These are phyloP conservation scores for Azorinus chamasolen DNA, from an alignment of 2,888 invertebrate genomes.

Conservation along the genomic window DNA sequence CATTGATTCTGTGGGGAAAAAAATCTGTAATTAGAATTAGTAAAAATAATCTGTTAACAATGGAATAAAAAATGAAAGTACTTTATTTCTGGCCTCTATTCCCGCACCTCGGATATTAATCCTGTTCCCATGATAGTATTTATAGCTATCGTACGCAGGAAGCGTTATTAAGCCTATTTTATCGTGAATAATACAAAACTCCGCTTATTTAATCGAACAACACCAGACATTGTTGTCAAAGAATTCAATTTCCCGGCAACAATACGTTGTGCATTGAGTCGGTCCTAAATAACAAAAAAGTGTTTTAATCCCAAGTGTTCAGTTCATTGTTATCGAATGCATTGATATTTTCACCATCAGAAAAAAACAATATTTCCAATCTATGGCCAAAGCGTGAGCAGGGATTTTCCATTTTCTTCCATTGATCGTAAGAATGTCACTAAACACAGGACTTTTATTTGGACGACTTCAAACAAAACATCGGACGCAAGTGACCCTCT, in stretches of 20 bases:
- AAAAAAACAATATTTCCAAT: constrained; percentile 67
- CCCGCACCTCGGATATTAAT: constrained; percentile 10
- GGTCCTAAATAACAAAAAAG: constrained; percentile 64
- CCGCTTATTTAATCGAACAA: constrained; percentile 63
- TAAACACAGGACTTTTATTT: constrained; percentile 49
- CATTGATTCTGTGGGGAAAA: too few relatives aligned
- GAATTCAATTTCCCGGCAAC: constrained; percentile 65
- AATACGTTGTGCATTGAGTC: constrained; percentile 61
- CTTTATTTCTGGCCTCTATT: neutral
- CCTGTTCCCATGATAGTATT: constrained; percentile 36
- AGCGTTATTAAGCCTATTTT: constrained; percentile 56
- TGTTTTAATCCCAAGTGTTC: constrained; percentile 65
- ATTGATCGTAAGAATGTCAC: constrained; percentile 64
- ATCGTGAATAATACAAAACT: constrained; percentile 47
- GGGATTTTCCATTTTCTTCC: constrained; percentile 67
- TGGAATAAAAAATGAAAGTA: neutral
- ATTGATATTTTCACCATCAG: constrained; percentile 63
- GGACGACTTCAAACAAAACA: constrained; percentile 53
- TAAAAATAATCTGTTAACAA: too few relatives aligned
- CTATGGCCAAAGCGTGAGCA: constrained; percentile 56
- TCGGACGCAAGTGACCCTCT: constrained; percentile 57
- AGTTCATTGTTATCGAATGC: constrained; percentile 48
- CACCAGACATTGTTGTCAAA: constrained; percentile 54
- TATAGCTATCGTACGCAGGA: constrained; percentile 43
- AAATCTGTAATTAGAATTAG: too few relatives aligned